phyloP scores from a whole-genome alignment of 2,888 invertebrate species.

The Unio pictorum region DNA sequence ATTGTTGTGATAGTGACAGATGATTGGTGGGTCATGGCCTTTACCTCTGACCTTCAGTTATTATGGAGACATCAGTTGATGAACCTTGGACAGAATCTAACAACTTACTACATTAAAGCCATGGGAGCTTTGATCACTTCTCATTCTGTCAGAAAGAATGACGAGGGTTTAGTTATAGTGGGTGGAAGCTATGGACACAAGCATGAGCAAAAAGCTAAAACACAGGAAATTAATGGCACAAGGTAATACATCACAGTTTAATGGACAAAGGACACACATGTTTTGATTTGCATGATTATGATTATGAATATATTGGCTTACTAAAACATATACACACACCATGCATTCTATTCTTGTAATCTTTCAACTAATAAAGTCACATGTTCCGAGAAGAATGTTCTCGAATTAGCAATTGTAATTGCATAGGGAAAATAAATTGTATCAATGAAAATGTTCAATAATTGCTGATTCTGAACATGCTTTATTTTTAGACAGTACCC shows the following conservation, averaged over 20 bases:
- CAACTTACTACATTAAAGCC: constrained; percentile 57
- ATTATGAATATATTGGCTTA: no score
- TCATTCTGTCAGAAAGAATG: constrained; percentile 59
- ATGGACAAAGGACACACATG: no score
- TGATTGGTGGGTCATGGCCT: constrained; percentile 66
- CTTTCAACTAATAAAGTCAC: no score
- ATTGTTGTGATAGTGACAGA: constrained; percentile 64
- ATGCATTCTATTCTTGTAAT: no score
- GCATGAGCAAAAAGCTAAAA: neutral
- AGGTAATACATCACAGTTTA: neutral
- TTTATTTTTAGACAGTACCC: no score
- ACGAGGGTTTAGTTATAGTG: constrained; percentile 59
- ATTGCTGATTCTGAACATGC: no score
- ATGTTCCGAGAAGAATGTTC: no score
- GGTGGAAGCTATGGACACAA: constrained; percentile 64
- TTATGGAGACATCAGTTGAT: constrained; percentile 60
- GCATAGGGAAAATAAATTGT: no score
- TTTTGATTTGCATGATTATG: no score
- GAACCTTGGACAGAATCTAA: constrained; percentile 44
- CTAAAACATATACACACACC: no score
- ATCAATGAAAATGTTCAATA: no score
- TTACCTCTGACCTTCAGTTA: constrained; percentile 51
- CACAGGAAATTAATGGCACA: neutral
- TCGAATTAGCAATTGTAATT: no score
- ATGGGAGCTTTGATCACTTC: constrained; percentile 60